These are phyloP conservation scores for Dione vanillae DNA, from an alignment of 2,888 invertebrate species.

Conservation along the genomic window DNA sequence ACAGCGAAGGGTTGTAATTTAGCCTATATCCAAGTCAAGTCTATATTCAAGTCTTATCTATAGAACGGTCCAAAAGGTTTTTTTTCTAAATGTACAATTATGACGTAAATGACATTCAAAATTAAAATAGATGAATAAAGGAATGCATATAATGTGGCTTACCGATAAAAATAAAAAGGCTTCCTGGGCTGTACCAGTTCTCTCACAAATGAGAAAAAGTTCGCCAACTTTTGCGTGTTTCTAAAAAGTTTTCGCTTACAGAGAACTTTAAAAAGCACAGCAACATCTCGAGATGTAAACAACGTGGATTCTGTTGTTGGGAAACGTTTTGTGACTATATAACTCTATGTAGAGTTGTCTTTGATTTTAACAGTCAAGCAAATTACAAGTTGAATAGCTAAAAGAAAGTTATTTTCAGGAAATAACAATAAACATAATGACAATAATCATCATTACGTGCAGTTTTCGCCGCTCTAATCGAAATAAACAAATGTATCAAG, in stretches of 20 bases:
- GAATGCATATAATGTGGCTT: slow-evolving; percentile 9
- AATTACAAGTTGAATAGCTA: background rate
- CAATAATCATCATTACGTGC: too few relatives aligned
- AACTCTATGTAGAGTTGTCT: slow-evolving; percentile 8
- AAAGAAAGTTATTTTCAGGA: background rate
- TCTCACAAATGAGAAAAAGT: slow-evolving; percentile 26
- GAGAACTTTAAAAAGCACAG: slow-evolving; percentile 24
- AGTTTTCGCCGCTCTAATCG: too few relatives aligned
- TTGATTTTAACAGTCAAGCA: background rate
- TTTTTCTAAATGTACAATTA: too few relatives aligned
- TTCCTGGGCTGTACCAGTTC: slow-evolving; percentile 14
- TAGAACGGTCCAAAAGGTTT: too few relatives aligned
- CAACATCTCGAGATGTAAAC: slow-evolving; percentile 33
- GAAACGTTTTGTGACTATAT: slow-evolving; percentile 9
- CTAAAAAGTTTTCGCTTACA: slow-evolving; percentile 33
- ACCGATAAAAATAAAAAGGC: background rate
- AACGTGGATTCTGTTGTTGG: slow-evolving; percentile 11
- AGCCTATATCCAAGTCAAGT: too few relatives aligned
- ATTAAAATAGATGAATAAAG: background rate
- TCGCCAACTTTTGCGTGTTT: slow-evolving; percentile 27
- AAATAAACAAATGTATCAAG: too few relatives aligned
- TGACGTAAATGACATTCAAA: too few relatives aligned
- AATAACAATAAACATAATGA: background rate
- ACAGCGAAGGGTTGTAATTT: too few relatives aligned
- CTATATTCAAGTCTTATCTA: too few relatives aligned